Base-by-base conservation (phyloP, 2,888 invertebrate species). In the Suillia variegata region DNA sequence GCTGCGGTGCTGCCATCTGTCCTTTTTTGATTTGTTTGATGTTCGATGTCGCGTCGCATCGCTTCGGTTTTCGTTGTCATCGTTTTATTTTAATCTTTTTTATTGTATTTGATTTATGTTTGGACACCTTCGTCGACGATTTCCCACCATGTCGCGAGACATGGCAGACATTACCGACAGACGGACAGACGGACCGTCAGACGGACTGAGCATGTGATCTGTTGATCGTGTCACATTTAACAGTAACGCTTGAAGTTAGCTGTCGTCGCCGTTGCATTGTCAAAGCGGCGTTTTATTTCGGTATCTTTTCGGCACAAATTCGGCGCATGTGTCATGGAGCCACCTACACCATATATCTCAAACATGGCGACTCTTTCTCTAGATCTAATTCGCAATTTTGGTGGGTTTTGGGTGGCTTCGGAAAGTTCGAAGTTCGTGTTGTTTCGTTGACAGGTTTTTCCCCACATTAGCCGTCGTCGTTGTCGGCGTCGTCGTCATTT, bases 211-310 rank as follows among this genome's bases (percentile, higher is more conserved):
- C n/a, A n/a, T n/a, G n/a, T n/a, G n/a, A n/a, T n/a, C n/a, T n/a
- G 38, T n/a, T 49, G 52, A 48, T 49, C 20, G 48, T 55, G 15
- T 56, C 20, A 22, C 54, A 59, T 59, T 49, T 49, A 50, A 47
- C 31, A 55, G 59, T 57, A 53, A 31, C 50, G 38, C 48, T 53
- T n/a, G n/a, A n/a, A n/a, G n/a, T n/a, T n/a, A n/a, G 42, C 42
- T 47, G 38, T 13, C 20, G 42, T 42, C 62, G 63, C 65, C 54
- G 53, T 6, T n/a, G 38, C 13, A 55, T 50, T 76, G 76, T 73
- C 76, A 76, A 74, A 76, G 76, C 75, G 74, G 72, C n/a, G n/a
- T 76, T 76, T 67, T 70, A 71, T 69, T 69, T 60, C 31, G n/a
- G n/a, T n/a, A n/a, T n/a, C n/a, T n/a, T 74, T 73, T 76, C 66